A percentile compares a stretch with the other conserved stretches of the same genome.
These are phyloP conservation scores for Salvator merianae DNA, from an alignment of 2,113 vertebrate genomes.

Conservation along the genomic window DNA sequence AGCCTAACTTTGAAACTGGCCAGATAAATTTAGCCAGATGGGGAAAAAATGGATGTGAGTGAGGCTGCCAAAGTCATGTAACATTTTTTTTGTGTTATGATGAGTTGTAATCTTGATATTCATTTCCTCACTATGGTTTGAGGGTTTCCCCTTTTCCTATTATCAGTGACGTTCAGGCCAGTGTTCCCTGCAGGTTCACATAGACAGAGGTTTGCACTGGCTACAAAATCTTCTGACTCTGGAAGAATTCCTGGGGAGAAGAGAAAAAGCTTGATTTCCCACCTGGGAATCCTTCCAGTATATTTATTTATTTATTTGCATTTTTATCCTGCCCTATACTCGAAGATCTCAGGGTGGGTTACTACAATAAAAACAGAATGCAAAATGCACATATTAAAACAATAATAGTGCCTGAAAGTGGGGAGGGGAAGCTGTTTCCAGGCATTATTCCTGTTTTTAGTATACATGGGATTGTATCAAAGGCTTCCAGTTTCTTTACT, in stretches of 20 bases:
- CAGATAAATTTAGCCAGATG: not conserved
- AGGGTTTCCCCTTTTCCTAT: constrained; percentile 7
- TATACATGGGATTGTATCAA: too few relatives aligned
- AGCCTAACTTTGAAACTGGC: not conserved
- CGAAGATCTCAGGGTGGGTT: too few relatives aligned
- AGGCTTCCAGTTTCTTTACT: too few relatives aligned
- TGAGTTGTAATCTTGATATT: constrained; percentile 10
- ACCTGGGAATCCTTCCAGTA: not conserved
- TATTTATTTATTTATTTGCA: too few relatives aligned
- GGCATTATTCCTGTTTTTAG: too few relatives aligned
- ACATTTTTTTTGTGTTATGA: not conserved
- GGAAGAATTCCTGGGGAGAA: not conserved
- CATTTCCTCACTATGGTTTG: not conserved
- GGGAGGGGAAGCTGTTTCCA: too few relatives aligned
- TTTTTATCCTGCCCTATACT: too few relatives aligned
- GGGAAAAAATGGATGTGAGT: not conserved
- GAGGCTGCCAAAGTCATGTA: not conserved
- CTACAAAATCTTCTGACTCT: not conserved
- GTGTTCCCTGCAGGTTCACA: not conserved
- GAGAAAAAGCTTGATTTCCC: not conserved
- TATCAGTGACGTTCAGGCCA: not conserved
- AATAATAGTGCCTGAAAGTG: too few relatives aligned
- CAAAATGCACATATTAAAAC: too few relatives aligned
- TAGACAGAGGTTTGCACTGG: not conserved
- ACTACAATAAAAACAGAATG: too few relatives aligned